phyloP scores from a whole-genome alignment of 2,888 invertebrate genomes.

The Pseudolycoriella hygida region DNA sequence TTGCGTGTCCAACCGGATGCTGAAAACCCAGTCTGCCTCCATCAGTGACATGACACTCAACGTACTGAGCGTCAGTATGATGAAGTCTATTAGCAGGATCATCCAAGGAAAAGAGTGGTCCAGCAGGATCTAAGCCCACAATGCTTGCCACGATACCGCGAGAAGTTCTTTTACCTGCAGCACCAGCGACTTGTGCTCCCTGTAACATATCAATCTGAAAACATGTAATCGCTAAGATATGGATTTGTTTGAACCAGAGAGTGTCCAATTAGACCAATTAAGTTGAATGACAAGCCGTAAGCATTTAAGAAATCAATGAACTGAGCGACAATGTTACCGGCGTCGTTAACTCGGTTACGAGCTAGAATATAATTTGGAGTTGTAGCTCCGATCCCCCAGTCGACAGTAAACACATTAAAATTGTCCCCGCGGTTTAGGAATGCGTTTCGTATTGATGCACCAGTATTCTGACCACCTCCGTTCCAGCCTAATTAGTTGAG shows the following conservation, averaged over 20 bases:
- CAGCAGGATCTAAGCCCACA: constrained; percentile 27
- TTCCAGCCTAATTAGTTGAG: no score
- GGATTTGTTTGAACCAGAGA: no score
- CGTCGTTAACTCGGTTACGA: constrained; percentile 17
- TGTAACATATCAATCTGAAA: no score
- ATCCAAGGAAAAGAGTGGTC: constrained; percentile 18
- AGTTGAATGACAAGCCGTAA: not conserved
- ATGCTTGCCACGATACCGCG: constrained; percentile 12
- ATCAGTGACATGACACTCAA: constrained; percentile 27
- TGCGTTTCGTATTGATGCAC: not conserved
- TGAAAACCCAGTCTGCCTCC: constrained; percentile 20
- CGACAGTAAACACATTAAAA: constrained; percentile 20
- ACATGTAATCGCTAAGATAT: no score
- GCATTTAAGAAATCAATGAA: constrained; percentile 18
- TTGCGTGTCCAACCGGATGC: constrained; percentile 21
- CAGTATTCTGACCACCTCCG: not conserved
- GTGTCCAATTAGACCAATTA: constrained; percentile 20
- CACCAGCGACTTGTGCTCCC: constrained; percentile 25
- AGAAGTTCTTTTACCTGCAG: constrained; percentile 17
- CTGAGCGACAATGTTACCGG: constrained; percentile 17
- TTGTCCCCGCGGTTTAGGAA: not conserved
- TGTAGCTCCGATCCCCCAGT: constrained; percentile 23
- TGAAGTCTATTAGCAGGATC: constrained; percentile 20
- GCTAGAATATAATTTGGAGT: constrained; percentile 22
- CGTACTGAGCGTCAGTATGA: constrained; percentile 21